Conservation (phyloP, 2,113 vertebrate genomes). For the Salvelinus namaycush region DNA sequence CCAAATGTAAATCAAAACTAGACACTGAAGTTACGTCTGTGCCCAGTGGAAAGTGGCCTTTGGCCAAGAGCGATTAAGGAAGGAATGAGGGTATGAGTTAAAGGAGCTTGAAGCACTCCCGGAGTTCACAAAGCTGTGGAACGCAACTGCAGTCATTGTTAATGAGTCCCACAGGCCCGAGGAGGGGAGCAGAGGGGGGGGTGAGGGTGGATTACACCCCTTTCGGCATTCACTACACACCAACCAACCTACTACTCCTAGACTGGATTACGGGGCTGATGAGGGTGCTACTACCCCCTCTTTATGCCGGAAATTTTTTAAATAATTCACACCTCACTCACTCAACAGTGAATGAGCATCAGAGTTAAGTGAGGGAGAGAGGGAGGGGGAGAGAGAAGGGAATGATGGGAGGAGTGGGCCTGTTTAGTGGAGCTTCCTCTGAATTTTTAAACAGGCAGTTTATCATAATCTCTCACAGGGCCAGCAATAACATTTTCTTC, state of each 20-base stretch:
- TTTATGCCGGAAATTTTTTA: slow-evolving; percentile 39
- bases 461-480: slow-evolving; percentile 53
- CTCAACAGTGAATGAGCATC: background rate
- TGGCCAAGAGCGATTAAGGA: too few species aligned
- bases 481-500: slow-evolving; percentile 35
- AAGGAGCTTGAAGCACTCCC: slow-evolving; percentile 50
- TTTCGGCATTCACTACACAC: slow-evolving; percentile 29
- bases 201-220: slow-evolving; percentile 50
- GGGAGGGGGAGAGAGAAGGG: background rate
- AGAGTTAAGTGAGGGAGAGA: background rate
- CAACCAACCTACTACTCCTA: slow-evolving; percentile 26
- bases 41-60: too few species aligned
- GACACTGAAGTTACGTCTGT: too few species aligned
- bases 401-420: background rate
- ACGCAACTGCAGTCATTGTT: slow-evolving; percentile 49
- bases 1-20: too few species aligned
- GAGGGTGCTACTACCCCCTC: slow-evolving; percentile 27
- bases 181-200: slow-evolving; percentile 12
- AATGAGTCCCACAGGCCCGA: slow-evolving; percentile 59
- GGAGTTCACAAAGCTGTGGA: slow-evolving; percentile 26
- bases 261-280: slow-evolving; percentile 35
- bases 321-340: slow-evolving; percentile 60
- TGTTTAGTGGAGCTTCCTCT: slow-evolving; percentile 26
- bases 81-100: slow-evolving; percentile 11
- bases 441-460: slow-evolving; percentile 53